These are phyloP conservation scores for Megalops cyprinoides DNA, from an alignment of 2,797 vertebrate genomes.

Conservation along the genomic window DNA sequence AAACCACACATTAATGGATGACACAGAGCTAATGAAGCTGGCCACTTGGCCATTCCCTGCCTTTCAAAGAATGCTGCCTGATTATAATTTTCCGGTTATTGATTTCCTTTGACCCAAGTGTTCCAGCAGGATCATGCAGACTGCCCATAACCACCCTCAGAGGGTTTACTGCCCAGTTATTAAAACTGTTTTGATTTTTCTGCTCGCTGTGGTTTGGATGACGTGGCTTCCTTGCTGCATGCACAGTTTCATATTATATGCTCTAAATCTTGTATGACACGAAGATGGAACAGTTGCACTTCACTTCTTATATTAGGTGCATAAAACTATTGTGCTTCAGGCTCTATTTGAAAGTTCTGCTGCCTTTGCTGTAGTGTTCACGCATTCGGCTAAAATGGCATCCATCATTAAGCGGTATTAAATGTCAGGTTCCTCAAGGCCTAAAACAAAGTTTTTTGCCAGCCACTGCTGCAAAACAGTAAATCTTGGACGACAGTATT, in stretches of 20 bases:
- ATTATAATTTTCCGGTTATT: constrained; percentile 30
- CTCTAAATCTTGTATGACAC: not conserved
- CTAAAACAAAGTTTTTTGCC: not conserved
- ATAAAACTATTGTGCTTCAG: not conserved
- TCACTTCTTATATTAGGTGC: not conserved
- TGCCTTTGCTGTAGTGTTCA: not conserved
- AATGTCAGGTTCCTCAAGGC: not conserved
- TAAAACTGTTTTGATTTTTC: constrained; percentile 10
- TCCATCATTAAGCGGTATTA: not conserved
- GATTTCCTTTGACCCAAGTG: constrained; percentile 20
- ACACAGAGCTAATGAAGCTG: constrained; percentile 20
- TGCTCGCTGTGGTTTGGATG: not conserved
- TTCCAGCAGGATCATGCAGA: constrained; percentile 3
- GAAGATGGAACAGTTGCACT: not conserved
- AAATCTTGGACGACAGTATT: not conserved
- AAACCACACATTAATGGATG: constrained; percentile 32
- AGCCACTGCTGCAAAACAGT: not conserved
- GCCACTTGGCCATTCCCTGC: not conserved
- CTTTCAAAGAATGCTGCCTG: constrained; percentile 18
- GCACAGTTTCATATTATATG: constrained; percentile 3
- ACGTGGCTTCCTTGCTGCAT: not conserved
- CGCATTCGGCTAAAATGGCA: not conserved
- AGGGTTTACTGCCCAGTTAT: constrained; percentile 12
- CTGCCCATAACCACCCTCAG: not conserved
- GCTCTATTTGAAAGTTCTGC: not conserved